These are phyloP conservation scores for Pseudobourletiella spinata DNA, from an alignment of 1,140 invertebrate species.

Conservation along the genomic window DNA sequence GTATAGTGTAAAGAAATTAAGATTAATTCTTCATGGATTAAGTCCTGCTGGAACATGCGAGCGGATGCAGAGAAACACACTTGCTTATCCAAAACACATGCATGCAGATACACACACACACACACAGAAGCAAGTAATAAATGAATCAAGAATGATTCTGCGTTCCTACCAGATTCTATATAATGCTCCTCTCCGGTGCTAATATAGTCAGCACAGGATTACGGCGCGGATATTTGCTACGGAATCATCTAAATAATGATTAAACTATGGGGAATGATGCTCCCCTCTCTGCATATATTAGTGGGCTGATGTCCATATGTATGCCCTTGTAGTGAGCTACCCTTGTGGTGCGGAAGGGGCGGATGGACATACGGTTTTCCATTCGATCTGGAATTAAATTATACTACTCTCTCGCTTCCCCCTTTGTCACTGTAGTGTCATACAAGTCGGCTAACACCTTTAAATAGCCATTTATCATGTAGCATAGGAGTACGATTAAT, in stretches of 20 bases:
- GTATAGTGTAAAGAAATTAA: neutral
- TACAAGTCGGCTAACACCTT: neutral
- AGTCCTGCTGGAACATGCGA: neutral
- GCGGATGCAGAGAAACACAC: neutral
- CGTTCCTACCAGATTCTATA: too few relatives aligned
- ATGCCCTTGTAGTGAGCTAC: neutral
- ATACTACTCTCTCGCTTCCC: neutral
- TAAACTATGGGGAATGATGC: neutral
- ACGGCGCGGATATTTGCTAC: neutral
- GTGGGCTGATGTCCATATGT: neutral
- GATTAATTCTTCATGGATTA: constrained; percentile 1
- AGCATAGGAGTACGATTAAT: neutral
- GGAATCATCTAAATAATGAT: too few relatives aligned
- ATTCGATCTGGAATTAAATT: neutral
- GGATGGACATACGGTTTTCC: too few relatives aligned
- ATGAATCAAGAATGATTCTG: constrained; percentile 9
- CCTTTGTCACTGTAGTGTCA: neutral
- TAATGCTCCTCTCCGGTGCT: neutral
- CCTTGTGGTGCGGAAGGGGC: too few relatives aligned
- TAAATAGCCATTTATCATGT: neutral
- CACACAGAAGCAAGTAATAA: neutral
- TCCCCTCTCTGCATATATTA: neutral
- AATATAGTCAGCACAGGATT: neutral
- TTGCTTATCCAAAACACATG: too few relatives aligned
- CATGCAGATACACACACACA: too few relatives aligned